Evolutionary conservation across 2,888 invertebrate genomes (phyloP).

Genomic region (Mesoligia furuncula): DNA sequence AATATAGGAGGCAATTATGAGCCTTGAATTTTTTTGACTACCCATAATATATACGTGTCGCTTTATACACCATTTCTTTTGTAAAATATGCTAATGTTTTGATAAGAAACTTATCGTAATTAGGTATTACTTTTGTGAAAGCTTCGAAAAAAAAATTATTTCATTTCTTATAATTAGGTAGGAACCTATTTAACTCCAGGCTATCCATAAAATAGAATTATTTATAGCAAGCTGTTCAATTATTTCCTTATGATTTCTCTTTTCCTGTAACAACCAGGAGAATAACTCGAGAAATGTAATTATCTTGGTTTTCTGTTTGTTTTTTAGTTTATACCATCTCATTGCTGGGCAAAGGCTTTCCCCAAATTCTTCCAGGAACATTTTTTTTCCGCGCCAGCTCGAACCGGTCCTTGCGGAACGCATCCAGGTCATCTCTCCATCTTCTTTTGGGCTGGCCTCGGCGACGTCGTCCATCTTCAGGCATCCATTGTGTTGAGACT

Average conservation of each 20-base stretch:
- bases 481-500: not conserved
- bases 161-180: not conserved
- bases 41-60: not conserved
- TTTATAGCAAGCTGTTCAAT: not conserved
- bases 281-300: no score
- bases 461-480: not conserved
- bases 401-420: not conserved
- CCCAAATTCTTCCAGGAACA: not conserved
- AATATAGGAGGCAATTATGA: constrained; percentile 31
- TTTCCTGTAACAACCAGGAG: not conserved
- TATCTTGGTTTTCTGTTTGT: not conserved
- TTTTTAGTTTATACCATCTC: not conserved
- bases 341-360: not conserved
- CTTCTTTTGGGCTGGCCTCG: not conserved
- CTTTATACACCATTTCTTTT: not conserved
- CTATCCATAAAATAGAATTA: not conserved
- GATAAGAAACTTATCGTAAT: constrained; percentile 3
- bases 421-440: not conserved
- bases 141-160: not conserved
- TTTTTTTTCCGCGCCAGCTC: not conserved
- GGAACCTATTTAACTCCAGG: not conserved
- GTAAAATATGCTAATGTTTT: constrained; percentile 25
- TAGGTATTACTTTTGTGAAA: not conserved
- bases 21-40: constrained; percentile 6
- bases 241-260: not conserved